These are phyloP conservation scores for Diadromus collaris DNA, from an alignment of 2,888 invertebrate genomes.

Conservation along the genomic window DNA sequence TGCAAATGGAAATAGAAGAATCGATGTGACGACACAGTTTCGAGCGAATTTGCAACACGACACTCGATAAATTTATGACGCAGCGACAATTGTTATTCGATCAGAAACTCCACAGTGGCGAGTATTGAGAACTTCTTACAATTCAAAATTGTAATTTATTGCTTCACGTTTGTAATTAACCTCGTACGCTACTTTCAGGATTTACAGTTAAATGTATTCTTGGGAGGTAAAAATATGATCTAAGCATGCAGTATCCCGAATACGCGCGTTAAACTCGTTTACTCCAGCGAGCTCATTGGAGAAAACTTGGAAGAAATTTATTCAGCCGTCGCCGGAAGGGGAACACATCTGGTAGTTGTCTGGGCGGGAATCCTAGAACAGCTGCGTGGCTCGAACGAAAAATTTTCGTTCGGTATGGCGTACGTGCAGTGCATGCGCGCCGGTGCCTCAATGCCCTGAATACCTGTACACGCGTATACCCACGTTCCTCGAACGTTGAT, in stretches of 20 bases:
- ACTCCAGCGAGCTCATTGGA: background rate
- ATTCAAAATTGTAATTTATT: too few relatives aligned
- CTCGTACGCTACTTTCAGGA: background rate
- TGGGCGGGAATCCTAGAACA: slow-evolving; percentile 11
- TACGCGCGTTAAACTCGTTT: slow-evolving; percentile 6
- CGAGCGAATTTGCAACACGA: background rate
- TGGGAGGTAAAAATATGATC: background rate
- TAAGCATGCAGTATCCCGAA: background rate
- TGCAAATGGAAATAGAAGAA: background rate
- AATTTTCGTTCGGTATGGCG: slow-evolving; percentile 54
- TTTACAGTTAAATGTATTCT: background rate
- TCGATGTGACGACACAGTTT: background rate
- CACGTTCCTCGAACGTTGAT: slow-evolving; percentile 17
- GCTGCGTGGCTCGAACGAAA: slow-evolving; percentile 46
- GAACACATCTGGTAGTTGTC: slow-evolving; percentile 29
- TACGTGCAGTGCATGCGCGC: slow-evolving; percentile 50
- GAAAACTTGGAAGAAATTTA: slow-evolving; percentile 1
- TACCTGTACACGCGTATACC: slow-evolving; percentile 13
- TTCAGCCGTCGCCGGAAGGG: slow-evolving; percentile 13
- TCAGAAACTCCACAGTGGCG: background rate
- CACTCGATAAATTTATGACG: background rate
- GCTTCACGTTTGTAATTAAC: background rate
- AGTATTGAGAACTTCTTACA: too few relatives aligned
- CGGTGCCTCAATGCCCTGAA: slow-evolving; percentile 25
- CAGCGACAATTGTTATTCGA: background rate